These are phyloP conservation scores for Perithous albicinctus DNA, from an alignment of 2,888 invertebrate species.

Conservation along the genomic window DNA sequence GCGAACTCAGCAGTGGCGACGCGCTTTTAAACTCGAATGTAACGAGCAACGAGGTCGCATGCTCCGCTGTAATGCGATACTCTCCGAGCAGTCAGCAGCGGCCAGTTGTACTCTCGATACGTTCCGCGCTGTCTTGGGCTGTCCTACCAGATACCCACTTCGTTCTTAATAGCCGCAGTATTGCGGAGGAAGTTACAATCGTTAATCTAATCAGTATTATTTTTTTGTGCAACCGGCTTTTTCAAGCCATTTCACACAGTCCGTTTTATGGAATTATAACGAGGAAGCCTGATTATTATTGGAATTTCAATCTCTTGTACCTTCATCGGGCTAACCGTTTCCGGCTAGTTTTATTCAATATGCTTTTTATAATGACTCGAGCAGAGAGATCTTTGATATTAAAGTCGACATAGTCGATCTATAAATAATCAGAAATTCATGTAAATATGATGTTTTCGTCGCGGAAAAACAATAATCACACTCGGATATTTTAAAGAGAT, in stretches of 20 bases:
- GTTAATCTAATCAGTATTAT: conserved; percentile 27
- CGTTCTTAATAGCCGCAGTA: conserved; percentile 6
- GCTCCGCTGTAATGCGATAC: conserved; percentile 46
- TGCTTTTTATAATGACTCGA: neutral
- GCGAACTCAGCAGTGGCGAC: conserved; percentile 18
- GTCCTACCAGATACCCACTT: conserved; percentile 21
- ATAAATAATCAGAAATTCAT: neutral
- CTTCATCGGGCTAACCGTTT: neutral
- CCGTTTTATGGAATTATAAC: conserved; percentile 17
- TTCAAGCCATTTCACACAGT: neutral
- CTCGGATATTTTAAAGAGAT: no score
- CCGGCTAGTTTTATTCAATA: neutral
- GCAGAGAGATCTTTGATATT: neutral
- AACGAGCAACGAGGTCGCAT: conserved; percentile 49
- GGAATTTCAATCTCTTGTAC: neutral
- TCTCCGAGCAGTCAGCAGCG: conserved; percentile 18
- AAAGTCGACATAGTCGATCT: neutral
- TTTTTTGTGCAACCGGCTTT: neutral
- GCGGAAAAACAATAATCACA: neutral
- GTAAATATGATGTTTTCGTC: neutral
- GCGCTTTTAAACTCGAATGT: conserved; percentile 39
- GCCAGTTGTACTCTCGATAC: conserved; percentile 37
- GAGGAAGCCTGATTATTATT: conserved; percentile 1
- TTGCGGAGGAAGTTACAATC: conserved; percentile 18
- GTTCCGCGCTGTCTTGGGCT: conserved; percentile 20